A percentile compares a stretch with the other conserved stretches of the same genome.
Conservation (phyloP, 2,888 invertebrate species). For the Melolontha melolontha region DNA sequence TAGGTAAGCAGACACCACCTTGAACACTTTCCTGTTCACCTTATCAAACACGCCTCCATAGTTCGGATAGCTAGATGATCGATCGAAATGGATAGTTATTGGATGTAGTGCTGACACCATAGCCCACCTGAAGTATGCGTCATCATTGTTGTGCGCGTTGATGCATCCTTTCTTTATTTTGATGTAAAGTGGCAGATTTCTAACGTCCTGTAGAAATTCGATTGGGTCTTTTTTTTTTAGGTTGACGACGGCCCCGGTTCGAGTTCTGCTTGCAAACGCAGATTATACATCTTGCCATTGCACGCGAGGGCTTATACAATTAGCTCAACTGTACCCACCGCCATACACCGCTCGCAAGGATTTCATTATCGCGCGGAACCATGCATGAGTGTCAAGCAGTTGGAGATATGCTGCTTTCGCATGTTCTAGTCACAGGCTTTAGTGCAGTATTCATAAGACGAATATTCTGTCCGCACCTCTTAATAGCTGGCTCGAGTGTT, state of each 20-base stretch:
- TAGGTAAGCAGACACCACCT: slow-evolving; percentile 32
- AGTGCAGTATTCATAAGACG: neutral
- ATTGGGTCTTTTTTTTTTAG: slow-evolving; percentile 42
- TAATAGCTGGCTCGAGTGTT: no score
- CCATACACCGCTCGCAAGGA: neutral
- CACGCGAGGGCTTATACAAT: neutral
- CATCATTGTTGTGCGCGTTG: slow-evolving; percentile 40
- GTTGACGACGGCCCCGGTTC: slow-evolving; percentile 39
- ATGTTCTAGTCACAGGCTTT: neutral
- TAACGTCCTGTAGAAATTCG: slow-evolving; percentile 43
- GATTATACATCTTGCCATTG: slow-evolving; percentile 11
- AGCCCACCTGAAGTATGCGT: slow-evolving; percentile 43
- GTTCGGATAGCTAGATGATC: slow-evolving; percentile 49
- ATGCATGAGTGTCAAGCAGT: neutral
- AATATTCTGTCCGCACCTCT: neutral
- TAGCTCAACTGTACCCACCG: neutral
- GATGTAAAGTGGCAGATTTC: slow-evolving; percentile 29
- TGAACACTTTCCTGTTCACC: slow-evolving; percentile 11
- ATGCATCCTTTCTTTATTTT: slow-evolving; percentile 37
- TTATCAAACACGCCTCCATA: slow-evolving; percentile 45
- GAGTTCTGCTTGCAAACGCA: slow-evolving; percentile 13
- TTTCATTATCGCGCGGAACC: neutral
- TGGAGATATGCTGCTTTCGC: neutral
- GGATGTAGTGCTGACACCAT: slow-evolving; percentile 35
- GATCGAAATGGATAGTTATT: slow-evolving; percentile 34